These are phyloP conservation scores for Varecia variegata DNA, from an alignment of 2,797 vertebrate species.

Conservation along the genomic window DNA sequence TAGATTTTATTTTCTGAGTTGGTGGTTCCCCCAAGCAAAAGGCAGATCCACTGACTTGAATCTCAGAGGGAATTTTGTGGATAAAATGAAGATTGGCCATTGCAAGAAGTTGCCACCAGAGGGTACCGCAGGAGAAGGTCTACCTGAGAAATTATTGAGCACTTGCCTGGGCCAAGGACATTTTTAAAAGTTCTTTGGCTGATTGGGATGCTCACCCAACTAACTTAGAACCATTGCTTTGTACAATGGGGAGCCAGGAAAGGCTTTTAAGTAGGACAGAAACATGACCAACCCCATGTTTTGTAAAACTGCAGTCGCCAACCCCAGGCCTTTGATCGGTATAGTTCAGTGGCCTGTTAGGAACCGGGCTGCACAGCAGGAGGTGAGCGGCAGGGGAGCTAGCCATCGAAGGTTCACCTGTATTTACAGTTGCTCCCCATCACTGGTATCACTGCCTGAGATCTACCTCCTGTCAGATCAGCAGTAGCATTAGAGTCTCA, in stretches of 20 bases:
- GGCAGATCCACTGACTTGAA: background rate
- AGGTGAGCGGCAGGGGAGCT: too few species aligned
- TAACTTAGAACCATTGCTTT: background rate
- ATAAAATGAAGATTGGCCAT: background rate
- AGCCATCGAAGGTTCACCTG: too few species aligned
- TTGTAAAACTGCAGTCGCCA: background rate
- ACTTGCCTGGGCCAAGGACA: background rate
- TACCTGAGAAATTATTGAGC: background rate
- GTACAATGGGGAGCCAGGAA: background rate
- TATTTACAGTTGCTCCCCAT: too few species aligned
- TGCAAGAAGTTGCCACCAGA: conserved; percentile 58
- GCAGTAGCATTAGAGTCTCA: too few species aligned
- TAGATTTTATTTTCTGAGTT: conserved; percentile 30
- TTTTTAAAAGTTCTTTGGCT: background rate
- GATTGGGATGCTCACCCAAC: background rate
- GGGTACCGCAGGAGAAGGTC: conserved; percentile 34
- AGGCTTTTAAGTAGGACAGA: background rate
- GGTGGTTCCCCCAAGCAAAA: background rate
- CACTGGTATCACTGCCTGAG: too few species aligned
- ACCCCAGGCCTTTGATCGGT: too few species aligned
- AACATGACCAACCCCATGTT: background rate
- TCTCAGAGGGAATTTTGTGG: background rate
- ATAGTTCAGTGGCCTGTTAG: too few species aligned
- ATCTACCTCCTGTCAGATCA: too few species aligned
- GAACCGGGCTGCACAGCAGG: too few species aligned